Conservation (phyloP, 2,797 vertebrate genomes). For the Oreonectes daqikongensis region DNA sequence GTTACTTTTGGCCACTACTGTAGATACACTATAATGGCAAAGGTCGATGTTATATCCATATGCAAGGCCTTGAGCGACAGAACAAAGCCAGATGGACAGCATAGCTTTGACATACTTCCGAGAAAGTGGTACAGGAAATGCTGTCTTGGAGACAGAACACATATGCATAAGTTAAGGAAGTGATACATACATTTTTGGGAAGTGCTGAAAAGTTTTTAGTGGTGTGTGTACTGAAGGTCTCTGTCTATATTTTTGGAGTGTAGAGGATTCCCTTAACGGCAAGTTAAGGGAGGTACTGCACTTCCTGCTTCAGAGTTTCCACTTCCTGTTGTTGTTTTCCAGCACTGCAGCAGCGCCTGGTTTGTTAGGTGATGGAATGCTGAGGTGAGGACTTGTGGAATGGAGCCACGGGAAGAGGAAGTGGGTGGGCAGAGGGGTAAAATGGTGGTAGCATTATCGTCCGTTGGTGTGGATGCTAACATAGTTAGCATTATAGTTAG, state of each 20-base stretch:
- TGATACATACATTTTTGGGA: constrained; percentile 40
- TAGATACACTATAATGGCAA: constrained; percentile 5
- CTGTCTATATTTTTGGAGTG: constrained; percentile 55
- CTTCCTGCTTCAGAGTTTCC: constrained; percentile 62
- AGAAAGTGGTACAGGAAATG: constrained; percentile 44
- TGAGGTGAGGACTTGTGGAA: constrained; percentile 30
- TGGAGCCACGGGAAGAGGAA: constrained; percentile 42
- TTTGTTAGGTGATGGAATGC: constrained; percentile 44
- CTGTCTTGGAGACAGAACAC: constrained; percentile 29
- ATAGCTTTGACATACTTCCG: constrained; percentile 34
- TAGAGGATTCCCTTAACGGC: constrained; percentile 59
- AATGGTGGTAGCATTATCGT: background rate
- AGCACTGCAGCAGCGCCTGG: constrained; percentile 26
- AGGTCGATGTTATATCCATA: background rate
- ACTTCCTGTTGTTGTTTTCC: constrained; percentile 66
- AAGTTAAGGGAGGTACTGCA: constrained; percentile 46
- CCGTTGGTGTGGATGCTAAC: too few relatives aligned
- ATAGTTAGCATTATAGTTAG: too few relatives aligned
- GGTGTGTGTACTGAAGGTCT: constrained; percentile 24
- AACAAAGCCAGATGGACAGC: constrained; percentile 6
- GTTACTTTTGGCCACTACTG: background rate
- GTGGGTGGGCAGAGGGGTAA: constrained; percentile 25
- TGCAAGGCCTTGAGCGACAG: background rate
- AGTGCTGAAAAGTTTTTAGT: background rate
- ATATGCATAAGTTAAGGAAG: constrained; percentile 25